phyloP scores from a whole-genome alignment of 2,888 invertebrate genomes.

The Ryuthela nishihirai region DNA sequence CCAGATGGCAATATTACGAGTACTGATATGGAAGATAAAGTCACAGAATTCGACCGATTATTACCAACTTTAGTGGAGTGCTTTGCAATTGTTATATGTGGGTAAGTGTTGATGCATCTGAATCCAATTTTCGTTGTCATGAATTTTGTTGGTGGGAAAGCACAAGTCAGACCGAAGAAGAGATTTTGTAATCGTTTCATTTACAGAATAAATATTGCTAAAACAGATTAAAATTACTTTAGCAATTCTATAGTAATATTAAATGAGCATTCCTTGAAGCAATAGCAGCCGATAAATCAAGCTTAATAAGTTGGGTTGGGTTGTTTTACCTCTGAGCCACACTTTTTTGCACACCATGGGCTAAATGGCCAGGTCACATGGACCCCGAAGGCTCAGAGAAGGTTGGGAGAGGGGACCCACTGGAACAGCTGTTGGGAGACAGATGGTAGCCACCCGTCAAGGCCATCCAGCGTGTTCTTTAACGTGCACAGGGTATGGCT shows the following conservation, averaged over 20 bases:
- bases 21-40: neutral
- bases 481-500: too few species aligned
- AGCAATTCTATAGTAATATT: neutral
- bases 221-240: neutral
- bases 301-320: too few species aligned
- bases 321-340: too few species aligned
- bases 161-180: neutral
- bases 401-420: too few species aligned
- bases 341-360: too few species aligned
- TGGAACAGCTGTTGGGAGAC: too few species aligned
- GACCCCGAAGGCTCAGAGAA: too few species aligned
- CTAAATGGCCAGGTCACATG: too few species aligned
- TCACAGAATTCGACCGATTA: constrained; percentile 63
- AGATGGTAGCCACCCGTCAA: too few species aligned
- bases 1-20: constrained; percentile 10
- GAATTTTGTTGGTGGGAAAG: neutral
- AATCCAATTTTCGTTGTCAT: neutral
- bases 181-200: too few species aligned
- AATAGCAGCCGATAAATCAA: neutral
- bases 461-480: too few species aligned
- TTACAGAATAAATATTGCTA: neutral
- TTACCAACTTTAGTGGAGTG: constrained; percentile 89
- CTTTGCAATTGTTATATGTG: constrained; percentile 83
- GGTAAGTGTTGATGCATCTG: constrained; percentile 59
- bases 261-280: neutral